These are phyloP conservation scores for Hetaerina titia DNA, from an alignment of 2,888 invertebrate genomes.

Conservation along the genomic window DNA sequence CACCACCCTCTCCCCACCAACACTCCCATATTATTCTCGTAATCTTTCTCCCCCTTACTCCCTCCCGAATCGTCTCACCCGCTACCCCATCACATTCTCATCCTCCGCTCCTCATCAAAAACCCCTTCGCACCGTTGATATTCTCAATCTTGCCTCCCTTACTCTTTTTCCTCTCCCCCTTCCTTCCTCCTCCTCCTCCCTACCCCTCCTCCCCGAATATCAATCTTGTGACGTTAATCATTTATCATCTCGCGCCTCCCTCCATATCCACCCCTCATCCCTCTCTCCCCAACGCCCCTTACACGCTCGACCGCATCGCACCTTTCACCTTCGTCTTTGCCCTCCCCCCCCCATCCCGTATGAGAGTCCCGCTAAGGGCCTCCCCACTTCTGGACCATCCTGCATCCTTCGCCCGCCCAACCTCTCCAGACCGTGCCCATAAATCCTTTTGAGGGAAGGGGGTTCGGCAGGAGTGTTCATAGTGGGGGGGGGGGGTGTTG, in stretches of 20 bases:
- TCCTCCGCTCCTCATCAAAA: neutral
- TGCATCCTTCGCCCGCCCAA: neutral
- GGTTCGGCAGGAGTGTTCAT: neutral
- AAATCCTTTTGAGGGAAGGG: neutral
- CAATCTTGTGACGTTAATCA: constrained; percentile 19
- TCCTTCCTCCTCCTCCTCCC: neutral
- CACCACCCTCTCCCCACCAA: no score
- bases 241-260: neutral
- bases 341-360: no score
- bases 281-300: neutral
- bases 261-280: no score
- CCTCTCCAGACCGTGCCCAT: neutral
- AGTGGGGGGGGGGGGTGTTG: neutral
- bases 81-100: constrained; percentile 4
- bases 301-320: no score
- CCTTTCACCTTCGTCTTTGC: no score
- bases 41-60: neutral
- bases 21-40: no score
- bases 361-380: neutral
- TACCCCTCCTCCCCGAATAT: neutral
- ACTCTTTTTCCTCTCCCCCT: neutral
- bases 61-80: neutral
- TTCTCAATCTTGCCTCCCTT: neutral
- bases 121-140: neutral
- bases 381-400: neutral